Percentiles rank a stretch among this genome's conserved stretches.
Conservation (phyloP, 2,888 invertebrate species). For the Caenorhabditis drosophilae region DNA sequence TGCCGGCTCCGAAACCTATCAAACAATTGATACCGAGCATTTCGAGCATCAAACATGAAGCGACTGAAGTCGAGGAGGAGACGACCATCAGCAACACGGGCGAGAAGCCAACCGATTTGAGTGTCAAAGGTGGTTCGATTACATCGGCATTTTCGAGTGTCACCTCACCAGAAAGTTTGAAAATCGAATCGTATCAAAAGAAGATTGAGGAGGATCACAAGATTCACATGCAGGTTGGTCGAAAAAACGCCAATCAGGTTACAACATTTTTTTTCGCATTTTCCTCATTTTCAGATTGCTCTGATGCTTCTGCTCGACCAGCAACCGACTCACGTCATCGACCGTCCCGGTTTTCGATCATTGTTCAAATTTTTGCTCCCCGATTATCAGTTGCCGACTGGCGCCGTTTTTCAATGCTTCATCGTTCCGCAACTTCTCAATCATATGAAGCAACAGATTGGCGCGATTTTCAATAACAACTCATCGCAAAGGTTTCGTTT, state of each 20-base stretch:
- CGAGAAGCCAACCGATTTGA: conserved; percentile 32
- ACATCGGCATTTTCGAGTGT: conserved; percentile 17
- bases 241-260: no score
- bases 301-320: conserved; percentile 57
- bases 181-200: conserved; percentile 19
- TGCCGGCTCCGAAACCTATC: conserved; percentile 45
- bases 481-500: no score
- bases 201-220: conserved; percentile 32
- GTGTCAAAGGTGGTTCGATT: conserved; percentile 7
- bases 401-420: conserved; percentile 41
- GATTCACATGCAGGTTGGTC: conserved; percentile 40
- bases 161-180: conserved; percentile 1
- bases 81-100: no score
- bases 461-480: conserved; percentile 11
- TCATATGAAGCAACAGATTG: conserved; percentile 41
- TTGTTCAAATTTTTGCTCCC: conserved; percentile 49
- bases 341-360: conserved; percentile 54
- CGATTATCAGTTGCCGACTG: conserved; percentile 45
- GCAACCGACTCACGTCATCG: conserved; percentile 51
- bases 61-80: conserved; percentile 39
- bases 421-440: conserved; percentile 42
- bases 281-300: conserved; percentile 43
- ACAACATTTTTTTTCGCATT: background rate
- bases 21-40: conserved; percentile 25
- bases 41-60: conserved; percentile 25